Percentiles rank a stretch among this genome's conserved stretches.
Evolutionary conservation across 2,797 vertebrate species (phyloP).

Genomic region (Hypotaenidia okinawae): DNA sequence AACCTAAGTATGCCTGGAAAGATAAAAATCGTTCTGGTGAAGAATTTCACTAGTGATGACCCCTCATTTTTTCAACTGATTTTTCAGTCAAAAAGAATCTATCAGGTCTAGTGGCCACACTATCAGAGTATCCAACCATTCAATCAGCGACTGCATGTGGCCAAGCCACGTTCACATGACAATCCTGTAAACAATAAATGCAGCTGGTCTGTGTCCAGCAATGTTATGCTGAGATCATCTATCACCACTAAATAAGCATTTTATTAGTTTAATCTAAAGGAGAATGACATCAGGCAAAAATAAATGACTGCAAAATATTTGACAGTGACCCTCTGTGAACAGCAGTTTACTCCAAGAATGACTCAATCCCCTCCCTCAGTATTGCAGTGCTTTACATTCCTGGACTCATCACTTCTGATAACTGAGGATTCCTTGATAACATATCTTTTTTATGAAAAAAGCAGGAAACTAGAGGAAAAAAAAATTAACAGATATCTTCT

Average conservation of each 20-base stretch:
- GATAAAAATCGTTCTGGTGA: neutral
- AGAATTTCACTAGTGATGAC: neutral
- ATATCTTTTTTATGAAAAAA: neutral
- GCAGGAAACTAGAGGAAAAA: neutral
- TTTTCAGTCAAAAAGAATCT: neutral
- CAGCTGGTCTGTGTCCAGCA: neutral
- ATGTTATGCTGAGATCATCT: neutral
- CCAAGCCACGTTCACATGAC: neutral
- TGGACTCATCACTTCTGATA: neutral
- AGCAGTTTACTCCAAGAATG: neutral
- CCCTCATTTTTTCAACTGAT: neutral
- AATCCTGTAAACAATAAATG: neutral
- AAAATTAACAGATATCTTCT: neutral
- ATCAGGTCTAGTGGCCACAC: neutral
- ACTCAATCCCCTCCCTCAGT: neutral
- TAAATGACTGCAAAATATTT: neutral
- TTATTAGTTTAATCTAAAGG: neutral
- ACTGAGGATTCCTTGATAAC: neutral
- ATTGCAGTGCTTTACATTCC: neutral
- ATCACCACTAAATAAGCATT: neutral
- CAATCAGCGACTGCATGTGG: accelerated
- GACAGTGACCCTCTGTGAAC: neutral
- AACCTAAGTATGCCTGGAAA: neutral
- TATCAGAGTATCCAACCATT: neutral
- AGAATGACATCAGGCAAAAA: neutral